Conservation (phyloP, 53 echinoderm and acorn worm species). For the Echinometra lucunter region DNA sequence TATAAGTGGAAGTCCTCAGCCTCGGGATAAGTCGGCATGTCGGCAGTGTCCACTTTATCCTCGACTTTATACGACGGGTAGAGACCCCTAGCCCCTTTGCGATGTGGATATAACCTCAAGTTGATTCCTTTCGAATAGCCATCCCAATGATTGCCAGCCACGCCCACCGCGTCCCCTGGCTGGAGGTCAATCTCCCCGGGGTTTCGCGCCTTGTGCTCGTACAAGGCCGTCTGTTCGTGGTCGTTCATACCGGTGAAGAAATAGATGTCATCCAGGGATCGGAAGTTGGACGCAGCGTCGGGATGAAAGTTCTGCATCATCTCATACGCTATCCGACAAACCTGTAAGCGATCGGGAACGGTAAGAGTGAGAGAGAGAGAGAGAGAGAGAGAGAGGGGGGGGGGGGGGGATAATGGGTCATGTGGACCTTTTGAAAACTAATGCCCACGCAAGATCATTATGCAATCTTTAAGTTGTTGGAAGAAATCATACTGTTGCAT, state of each 20-base stretch:
- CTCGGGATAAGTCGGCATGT: conserved; percentile 87
- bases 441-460: too few species aligned
- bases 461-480: too few species aligned
- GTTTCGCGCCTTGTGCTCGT: conserved; percentile 81
- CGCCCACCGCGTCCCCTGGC: conserved; percentile 84
- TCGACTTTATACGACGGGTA: conserved; percentile 95
- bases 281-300: conserved; percentile 86
- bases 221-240: conserved; percentile 81
- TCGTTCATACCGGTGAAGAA: conserved; percentile 94
- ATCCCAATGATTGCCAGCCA: conserved; percentile 98
- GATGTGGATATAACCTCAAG: conserved; percentile 55
- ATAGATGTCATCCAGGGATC: conserved; percentile 92
- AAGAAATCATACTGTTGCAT: too few species aligned
- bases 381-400: too few species aligned
- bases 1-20: conserved; percentile 75
- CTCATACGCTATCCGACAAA: conserved; percentile 95
- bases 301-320: conserved; percentile 89
- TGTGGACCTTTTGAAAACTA: too few species aligned
- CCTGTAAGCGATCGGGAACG: conserved; percentile 63
- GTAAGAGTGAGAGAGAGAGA: too few species aligned
- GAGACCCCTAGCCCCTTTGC: conserved; percentile 76
- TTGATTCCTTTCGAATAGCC: conserved; percentile 93
- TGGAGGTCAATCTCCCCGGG: conserved; percentile 78
- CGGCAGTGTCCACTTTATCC: conserved; percentile 79
- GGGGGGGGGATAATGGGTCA: too few species aligned